Evolutionary conservation across 2,797 vertebrate genomes (phyloP), one percentile per base, ranked within the genome.

Genomic region (Notolepis coatsorum): DNA sequence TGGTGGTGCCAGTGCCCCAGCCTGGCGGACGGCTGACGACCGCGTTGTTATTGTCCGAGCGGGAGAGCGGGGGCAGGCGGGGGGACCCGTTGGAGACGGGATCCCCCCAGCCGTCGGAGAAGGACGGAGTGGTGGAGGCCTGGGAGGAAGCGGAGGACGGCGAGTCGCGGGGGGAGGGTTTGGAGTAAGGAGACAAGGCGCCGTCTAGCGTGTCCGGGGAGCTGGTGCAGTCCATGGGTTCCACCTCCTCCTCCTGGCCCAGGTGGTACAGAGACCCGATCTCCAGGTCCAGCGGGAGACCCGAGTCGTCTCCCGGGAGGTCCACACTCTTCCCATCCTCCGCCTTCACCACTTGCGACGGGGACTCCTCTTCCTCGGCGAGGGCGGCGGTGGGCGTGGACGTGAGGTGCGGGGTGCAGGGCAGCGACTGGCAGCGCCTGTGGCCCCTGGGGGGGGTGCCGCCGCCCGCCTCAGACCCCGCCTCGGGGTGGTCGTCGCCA

Each of bases 361-460:
- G 12, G 0, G 56, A 33, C 39, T 53, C 79, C 1, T 2, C 21
- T 51, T 71, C 84, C 46, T 86, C 30, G 0, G 42, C 45, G 5
- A 84, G 73, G 43, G 47, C 0, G 0, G 21, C 41, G 62, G 76
- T 80, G 0, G 79, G 90, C 0, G 86, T 77, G 0, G 85, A 85
- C 0, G 91, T 89, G 51, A 95, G 85, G 68, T 95, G 82, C 0
- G 95, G 94, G 9, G 96, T 96, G 20, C 94, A 81, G 0, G 97
- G 97, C 27, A 98, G 92, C 0, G 96, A 99, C 66, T 90, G 93
- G 87, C 96, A 96, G 77, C 94, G 94, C 27, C 95, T 87, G 73
- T 91, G 90, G 15, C 75, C 42, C 0, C 91, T 75, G 25, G 80
- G 80, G 1, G 70, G 57, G 30, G 88, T 45, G 0, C 68, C 81